Percentiles rank a stretch among this genome's conserved stretches.
These are phyloP conservation scores for Styela clava DNA, from an alignment of 23 tunicate genomes.

Conservation along the genomic window DNA sequence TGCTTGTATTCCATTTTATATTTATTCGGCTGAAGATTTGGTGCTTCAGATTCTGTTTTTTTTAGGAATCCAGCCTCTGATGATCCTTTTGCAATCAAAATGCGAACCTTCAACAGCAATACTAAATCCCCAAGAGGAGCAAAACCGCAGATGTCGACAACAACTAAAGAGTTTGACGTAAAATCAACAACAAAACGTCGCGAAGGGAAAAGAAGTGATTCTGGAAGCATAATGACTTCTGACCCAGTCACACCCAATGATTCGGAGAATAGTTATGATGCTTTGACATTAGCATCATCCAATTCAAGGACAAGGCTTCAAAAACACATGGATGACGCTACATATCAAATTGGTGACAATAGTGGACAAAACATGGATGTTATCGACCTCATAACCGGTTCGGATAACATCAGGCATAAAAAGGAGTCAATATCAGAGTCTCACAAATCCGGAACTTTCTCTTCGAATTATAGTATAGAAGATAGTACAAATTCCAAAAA, in stretches of 20 bases:
- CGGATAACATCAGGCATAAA: background rate
- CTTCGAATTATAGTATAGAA: no score
- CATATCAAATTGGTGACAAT: background rate
- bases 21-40: no score
- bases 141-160: background rate
- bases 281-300: background rate
- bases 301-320: background rate
- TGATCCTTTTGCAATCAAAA: background rate
- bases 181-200: no score
- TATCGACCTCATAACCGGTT: background rate
- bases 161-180: no score
- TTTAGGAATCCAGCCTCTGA: background rate
- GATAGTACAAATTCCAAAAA: no score
- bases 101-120: background rate
- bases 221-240: no score
- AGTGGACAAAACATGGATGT: background rate
- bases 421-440: no score
- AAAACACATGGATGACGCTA: background rate
- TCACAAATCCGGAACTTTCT: no score
- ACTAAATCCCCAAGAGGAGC: background rate
- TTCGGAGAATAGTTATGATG: slow-evolving; percentile 1
- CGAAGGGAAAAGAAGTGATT: no score
- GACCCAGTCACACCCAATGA: no score
- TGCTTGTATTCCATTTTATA: no score
- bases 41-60: no score